Evolutionary conservation across 2,113 vertebrate genomes (phyloP).

Genomic region (Smithornis capensis): DNA sequence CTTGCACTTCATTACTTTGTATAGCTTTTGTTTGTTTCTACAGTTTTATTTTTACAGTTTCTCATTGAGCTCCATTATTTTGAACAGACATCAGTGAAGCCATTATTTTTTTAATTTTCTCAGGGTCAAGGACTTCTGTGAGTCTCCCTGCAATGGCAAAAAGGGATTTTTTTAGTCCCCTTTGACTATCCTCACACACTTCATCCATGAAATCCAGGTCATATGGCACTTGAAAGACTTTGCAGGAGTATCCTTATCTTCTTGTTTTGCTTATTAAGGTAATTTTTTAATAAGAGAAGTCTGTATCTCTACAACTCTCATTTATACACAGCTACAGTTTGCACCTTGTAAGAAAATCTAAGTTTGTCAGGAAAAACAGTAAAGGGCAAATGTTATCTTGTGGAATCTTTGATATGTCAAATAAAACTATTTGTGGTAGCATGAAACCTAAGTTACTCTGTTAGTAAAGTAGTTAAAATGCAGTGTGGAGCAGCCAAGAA

Average conservation of each 20-base stretch:
- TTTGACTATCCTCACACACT: not conserved
- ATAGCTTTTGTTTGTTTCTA: not conserved
- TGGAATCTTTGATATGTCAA: not conserved
- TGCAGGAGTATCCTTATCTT: not conserved
- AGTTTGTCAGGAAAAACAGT: not conserved
- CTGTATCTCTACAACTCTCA: not conserved
- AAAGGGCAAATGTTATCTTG: not conserved
- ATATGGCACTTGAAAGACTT: not conserved
- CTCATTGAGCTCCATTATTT: not conserved
- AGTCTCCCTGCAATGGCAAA: not conserved
- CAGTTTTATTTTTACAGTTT: not conserved
- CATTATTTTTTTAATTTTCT: not conserved
- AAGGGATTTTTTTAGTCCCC: not conserved
- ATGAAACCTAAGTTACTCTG: not conserved
- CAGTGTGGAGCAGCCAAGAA: not conserved
- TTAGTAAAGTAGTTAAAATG: not conserved
- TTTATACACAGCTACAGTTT: not conserved
- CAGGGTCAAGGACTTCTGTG: accelerated
- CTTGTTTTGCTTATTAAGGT: not conserved
- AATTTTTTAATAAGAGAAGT: not conserved
- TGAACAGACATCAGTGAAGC: not conserved
- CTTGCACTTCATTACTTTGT: not conserved
- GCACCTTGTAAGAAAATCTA: not conserved
- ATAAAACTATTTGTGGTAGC: not conserved
- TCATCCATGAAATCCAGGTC: not conserved